Evolutionary conservation across 2,113 vertebrate species (phyloP).

Genomic region (Trinectes maculatus): DNA sequence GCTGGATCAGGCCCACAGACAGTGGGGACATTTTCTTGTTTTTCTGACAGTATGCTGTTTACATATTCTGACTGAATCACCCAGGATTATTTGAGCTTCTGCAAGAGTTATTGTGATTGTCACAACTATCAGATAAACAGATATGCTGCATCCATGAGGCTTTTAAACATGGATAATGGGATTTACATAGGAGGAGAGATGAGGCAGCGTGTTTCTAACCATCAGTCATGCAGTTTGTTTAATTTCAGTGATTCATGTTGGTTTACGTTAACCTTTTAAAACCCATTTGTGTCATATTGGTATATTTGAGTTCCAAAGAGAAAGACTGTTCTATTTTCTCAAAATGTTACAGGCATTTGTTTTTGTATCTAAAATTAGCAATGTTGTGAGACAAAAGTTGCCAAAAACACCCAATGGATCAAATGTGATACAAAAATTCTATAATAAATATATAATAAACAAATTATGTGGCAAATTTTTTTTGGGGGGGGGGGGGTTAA

Average conservation of each 20-base stretch:
- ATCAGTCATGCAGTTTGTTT: slow-evolving; percentile 67
- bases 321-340: too few species aligned
- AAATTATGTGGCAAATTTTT: too few species aligned
- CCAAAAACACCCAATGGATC: too few species aligned
- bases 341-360: too few species aligned
- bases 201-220: slow-evolving; percentile 49
- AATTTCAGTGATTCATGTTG: slow-evolving; percentile 69
- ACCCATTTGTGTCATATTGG: too few species aligned
- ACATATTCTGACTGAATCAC: slow-evolving; percentile 6
- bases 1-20: not conserved
- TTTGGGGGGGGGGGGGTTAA: too few species aligned
- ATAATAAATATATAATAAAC: too few species aligned
- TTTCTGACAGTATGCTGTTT: slow-evolving; percentile 28
- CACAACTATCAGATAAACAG: slow-evolving; percentile 11
- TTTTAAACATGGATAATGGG: slow-evolving; percentile 46
- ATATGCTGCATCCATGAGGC: slow-evolving; percentile 30
- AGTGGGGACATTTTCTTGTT: slow-evolving; percentile 13
- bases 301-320: too few species aligned
- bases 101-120: slow-evolving; percentile 14
- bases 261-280: slow-evolving; percentile 51
- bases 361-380: too few species aligned
- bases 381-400: too few species aligned
- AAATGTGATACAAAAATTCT: too few species aligned
- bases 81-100: slow-evolving; percentile 1
- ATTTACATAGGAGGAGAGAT: slow-evolving; percentile 50